Percentiles rank a stretch among this genome's conserved stretches.
Evolutionary conservation across 2,888 invertebrate species (phyloP).

Genomic region (Nudaria mundana): DNA sequence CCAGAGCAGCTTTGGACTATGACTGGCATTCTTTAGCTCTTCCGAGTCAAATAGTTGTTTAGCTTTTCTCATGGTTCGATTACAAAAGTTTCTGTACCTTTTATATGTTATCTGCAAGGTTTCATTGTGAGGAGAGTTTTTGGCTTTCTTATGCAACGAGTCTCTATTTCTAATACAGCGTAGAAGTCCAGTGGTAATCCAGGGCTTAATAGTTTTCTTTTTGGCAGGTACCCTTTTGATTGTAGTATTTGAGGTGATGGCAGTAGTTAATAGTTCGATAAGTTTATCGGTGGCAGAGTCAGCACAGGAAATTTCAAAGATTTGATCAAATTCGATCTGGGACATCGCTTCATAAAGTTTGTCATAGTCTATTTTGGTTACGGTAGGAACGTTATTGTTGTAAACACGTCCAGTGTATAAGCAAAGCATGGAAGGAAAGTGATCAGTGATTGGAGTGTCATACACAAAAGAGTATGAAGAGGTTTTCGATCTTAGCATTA

Average conservation of each 20-base stretch:
- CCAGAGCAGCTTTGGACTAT: conserved; percentile 2
- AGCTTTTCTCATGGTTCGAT: background rate
- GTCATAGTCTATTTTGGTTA: background rate
- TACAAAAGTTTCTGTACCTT: conserved; percentile 1
- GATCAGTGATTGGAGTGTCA: no score
- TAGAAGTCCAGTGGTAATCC: background rate
- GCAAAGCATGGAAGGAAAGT: background rate
- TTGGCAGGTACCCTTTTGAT: background rate
- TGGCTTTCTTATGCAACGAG: conserved; percentile 1
- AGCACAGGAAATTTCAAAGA: background rate
- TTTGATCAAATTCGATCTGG: background rate
- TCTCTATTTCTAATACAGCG: conserved; percentile 3
- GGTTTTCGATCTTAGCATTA: background rate
- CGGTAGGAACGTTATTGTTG: background rate
- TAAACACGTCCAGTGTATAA: background rate
- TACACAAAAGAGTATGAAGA: background rate
- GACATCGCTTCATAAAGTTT: background rate
- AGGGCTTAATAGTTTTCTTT: background rate
- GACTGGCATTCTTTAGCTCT: background rate
- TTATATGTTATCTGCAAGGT: background rate
- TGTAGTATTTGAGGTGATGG: background rate
- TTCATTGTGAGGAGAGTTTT: background rate
- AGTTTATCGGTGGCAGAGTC: background rate
- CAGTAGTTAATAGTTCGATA: background rate
- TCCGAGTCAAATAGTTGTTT: background rate